phyloP scores from a whole-genome alignment of 2,888 invertebrate species.

The Taphrorychus bicolor region DNA sequence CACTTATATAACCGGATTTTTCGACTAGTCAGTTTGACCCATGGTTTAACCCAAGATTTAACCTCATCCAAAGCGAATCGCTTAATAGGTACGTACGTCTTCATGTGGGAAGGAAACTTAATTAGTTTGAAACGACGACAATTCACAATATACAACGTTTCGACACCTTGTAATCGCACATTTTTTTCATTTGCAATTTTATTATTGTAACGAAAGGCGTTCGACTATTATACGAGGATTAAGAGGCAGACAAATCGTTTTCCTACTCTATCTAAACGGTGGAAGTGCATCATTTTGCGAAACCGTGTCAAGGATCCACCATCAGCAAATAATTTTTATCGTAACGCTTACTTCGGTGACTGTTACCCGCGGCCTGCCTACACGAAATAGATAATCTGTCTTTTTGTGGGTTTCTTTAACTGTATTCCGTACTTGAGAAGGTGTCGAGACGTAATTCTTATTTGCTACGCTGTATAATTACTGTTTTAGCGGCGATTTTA shows the following conservation, averaged over 20 bases:
- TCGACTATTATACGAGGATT: slow-evolving; percentile 8
- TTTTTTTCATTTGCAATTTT: slow-evolving; percentile 14
- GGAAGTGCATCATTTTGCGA: slow-evolving; percentile 26
- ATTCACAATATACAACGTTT: slow-evolving; percentile 9
- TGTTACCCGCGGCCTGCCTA: slow-evolving; percentile 22
- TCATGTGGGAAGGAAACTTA: slow-evolving; percentile 15
- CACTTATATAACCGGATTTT: too few relatives aligned
- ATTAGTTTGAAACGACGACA: slow-evolving; percentile 9
- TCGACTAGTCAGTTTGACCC: too few relatives aligned
- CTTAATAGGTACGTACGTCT: background rate
- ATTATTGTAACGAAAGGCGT: slow-evolving; percentile 19
- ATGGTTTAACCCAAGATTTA: background rate
- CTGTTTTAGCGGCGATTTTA: background rate
- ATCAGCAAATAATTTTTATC: slow-evolving; percentile 24
- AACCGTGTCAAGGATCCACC: slow-evolving; percentile 31
- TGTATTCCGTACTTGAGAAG: slow-evolving; percentile 9
- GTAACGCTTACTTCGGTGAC: slow-evolving; percentile 10
- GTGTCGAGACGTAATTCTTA: background rate
- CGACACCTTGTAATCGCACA: slow-evolving; percentile 24
- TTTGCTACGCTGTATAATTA: background rate
- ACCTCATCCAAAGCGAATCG: slow-evolving; percentile 11
- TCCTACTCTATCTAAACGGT: slow-evolving; percentile 18
- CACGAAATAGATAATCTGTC: slow-evolving; percentile 21
- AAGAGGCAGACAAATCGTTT: slow-evolving; percentile 21
- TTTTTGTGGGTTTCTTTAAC: slow-evolving; percentile 21